phyloP scores from a whole-genome alignment of 2,113 vertebrate genomes.

The Pteropus alecto region DNA sequence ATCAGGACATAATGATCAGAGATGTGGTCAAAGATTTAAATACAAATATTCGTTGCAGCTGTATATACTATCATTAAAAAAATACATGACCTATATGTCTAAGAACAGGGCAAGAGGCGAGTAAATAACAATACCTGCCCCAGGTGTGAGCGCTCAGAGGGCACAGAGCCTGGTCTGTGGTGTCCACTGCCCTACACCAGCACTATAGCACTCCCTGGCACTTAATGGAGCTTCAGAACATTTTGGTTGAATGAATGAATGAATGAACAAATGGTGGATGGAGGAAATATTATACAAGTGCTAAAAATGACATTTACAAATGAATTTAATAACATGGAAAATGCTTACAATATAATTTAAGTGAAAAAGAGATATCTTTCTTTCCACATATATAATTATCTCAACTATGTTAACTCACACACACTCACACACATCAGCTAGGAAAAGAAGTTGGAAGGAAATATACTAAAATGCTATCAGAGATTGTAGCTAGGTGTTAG shows the following conservation, averaged over 20 bases:
- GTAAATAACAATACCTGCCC: accelerated
- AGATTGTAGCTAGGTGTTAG: neutral
- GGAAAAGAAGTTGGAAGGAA: neutral
- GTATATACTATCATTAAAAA: neutral
- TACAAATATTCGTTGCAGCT: too few species aligned
- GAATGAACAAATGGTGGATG: neutral
- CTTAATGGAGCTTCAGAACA: neutral
- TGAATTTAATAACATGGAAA: neutral
- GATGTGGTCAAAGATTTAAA: neutral
- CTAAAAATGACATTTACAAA: constrained; percentile 4
- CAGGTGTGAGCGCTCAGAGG: neutral
- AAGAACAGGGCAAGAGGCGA: neutral
- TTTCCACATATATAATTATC: neutral
- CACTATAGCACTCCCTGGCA: too few species aligned
- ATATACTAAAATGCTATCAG: neutral
- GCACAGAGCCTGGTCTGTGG: accelerated
- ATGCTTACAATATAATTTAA: neutral
- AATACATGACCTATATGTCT: neutral
- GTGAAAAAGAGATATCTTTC: neutral
- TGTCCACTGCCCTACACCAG: accelerated
- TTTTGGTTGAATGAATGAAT: neutral
- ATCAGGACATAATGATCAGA: neutral
- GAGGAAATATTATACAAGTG: neutral
- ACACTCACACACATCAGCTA: neutral
- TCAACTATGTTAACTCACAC: neutral